A percentile compares a stretch with the other conserved stretches of the same genome.
Evolutionary conservation across 1,140 invertebrate species (phyloP).

Genomic region (Aphelenchoides avenae): DNA sequence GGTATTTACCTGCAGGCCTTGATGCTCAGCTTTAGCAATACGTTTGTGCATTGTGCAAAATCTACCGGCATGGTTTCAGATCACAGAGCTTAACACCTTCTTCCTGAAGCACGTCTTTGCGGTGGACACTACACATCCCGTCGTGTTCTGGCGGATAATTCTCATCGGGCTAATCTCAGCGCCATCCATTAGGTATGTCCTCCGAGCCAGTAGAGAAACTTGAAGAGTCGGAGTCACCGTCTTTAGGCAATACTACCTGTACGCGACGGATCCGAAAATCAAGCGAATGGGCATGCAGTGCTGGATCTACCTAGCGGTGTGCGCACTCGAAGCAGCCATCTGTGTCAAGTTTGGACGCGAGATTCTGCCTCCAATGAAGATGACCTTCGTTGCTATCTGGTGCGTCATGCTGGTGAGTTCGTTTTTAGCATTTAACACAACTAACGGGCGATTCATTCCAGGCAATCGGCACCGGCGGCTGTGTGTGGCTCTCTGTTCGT

Average conservation of each 20-base stretch:
- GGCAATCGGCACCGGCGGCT: slow-evolving; percentile 75
- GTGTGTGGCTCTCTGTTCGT: slow-evolving; percentile 78
- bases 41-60: neutral
- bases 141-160: slow-evolving; percentile 79
- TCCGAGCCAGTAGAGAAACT: neutral
- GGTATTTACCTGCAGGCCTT: neutral
- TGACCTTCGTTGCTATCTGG: slow-evolving; percentile 85
- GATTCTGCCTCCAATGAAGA: slow-evolving; percentile 85
- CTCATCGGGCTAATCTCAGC: slow-evolving; percentile 90
- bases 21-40: slow-evolving; percentile 3
- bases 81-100: slow-evolving; percentile 95
- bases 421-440: slow-evolving; percentile 9
- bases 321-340: slow-evolving; percentile 87
- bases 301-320: slow-evolving; percentile 76
- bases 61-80: slow-evolving; percentile 56
- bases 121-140: slow-evolving; percentile 85
- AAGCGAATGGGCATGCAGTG: slow-evolving; percentile 95
- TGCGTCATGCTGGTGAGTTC: slow-evolving; percentile 71
- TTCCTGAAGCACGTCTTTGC: slow-evolving; percentile 98
- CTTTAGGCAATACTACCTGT: slow-evolving; percentile 91
- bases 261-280: slow-evolving; percentile 88
- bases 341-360: slow-evolving; percentile 91
- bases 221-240: slow-evolving; percentile 15
- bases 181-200: slow-evolving; percentile 79
- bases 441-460: slow-evolving; percentile 45